Conservation (phyloP, 2,797 vertebrate species). For the Scarus forsteni region DNA sequence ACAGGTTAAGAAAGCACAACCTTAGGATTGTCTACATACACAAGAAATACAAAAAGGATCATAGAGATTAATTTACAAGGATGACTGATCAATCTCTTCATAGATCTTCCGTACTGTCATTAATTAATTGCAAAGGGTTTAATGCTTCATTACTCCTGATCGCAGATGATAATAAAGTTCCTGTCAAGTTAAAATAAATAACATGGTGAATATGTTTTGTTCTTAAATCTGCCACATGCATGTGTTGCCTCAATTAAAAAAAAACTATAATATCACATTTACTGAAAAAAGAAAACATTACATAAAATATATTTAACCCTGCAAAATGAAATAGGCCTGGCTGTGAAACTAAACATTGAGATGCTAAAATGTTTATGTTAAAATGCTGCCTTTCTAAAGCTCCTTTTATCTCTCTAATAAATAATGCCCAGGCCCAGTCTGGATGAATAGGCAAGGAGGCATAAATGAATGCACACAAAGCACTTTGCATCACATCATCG, state of each 20-base stretch:
- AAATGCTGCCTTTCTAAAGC: conserved; percentile 51
- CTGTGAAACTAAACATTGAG: conserved; percentile 39
- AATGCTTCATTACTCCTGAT: not conserved
- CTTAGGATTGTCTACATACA: too few species aligned
- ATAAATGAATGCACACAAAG: conserved; percentile 73
- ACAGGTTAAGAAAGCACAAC: too few species aligned
- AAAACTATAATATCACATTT: not conserved
- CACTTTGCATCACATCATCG: conserved; percentile 73
- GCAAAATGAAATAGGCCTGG: not conserved
- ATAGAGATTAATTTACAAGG: too few species aligned
- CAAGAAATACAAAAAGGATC: too few species aligned
- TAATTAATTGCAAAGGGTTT: conserved; percentile 23
- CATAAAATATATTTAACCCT: conserved; percentile 3
- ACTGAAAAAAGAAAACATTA: not conserved
- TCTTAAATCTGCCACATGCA: not conserved
- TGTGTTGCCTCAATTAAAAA: conserved; percentile 10
- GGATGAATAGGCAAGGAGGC: conserved; percentile 34
- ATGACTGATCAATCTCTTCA: conserved; percentile 15
- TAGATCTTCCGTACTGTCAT: conserved; percentile 26
- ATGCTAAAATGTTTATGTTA: conserved; percentile 45
- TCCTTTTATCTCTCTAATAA: conserved; percentile 61
- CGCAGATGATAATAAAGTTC: conserved; percentile 16
- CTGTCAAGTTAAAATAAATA: conserved; percentile 7
- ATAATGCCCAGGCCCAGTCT: conserved; percentile 35
- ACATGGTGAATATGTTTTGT: conserved; percentile 19